Evolutionary conservation across 2,797 vertebrate genomes (phyloP), one percentile per base, ranked within the genome.

Genomic region (Coracias cyanogaster): DNA sequence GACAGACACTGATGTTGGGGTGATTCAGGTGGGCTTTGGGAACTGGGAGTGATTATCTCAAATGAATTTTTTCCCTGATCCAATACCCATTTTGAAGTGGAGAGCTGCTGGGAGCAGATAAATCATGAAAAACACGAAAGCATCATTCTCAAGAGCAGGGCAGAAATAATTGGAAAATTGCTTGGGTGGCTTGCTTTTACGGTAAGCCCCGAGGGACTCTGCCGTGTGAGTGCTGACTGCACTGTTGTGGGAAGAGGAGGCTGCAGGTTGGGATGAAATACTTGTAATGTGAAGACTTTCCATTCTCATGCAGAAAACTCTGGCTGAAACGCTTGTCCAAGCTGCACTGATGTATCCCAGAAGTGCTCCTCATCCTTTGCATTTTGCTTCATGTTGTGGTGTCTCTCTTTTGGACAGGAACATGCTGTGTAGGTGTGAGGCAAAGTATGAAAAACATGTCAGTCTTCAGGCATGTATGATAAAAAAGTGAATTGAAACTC

Each of bases 11-110:
- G 82, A 83, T 81, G 76, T 48, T 81, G 80, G 65, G 72, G 72
- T 91, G 79, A 86, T 96, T 88, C 96, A 88, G 95, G 93, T 92
- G 70, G 77, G 65, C 39, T 96, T 72, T 51, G 61, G 76, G 49
- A 93, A 48, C 77, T 21, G 65, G 54, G 52, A 90, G 20, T 65
- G 29, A 74, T 85, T 58, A 55, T 61, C 28, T 35, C 25, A 51
- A 79, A 51, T 6, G 20, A 46, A 0, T 39, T 61, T 71, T 61
- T 70, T n/a, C n/a, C 51, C 70, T 70, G 3, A 41, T 78, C 45
- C 16, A 78, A 8, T 3, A n/a, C 20, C 13, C 8, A 6, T 73
- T 67, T 80, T 21, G 26, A 67, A 71, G 35, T 7, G 2, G 24
- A 29, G 25, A 67, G 5, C 54, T 37, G 11, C 33, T 8, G 22